Evolutionary conservation across 2,113 vertebrate species (phyloP), one percentile per base, ranked within the genome.

Genomic region (Thalassoma bifasciatum): DNA sequence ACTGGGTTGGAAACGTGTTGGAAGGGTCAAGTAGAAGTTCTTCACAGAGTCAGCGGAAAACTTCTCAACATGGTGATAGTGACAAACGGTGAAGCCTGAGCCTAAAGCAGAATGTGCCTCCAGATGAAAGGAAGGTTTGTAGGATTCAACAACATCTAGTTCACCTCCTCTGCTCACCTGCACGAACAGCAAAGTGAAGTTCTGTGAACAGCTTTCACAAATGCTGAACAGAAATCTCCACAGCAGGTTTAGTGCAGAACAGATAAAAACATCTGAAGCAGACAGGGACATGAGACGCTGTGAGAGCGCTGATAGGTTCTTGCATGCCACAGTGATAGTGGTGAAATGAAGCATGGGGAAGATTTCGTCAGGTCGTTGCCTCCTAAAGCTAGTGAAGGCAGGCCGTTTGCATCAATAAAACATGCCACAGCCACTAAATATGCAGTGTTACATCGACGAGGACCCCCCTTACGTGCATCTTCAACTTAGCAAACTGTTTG

Each of bases 21-120:
- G 88, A 92, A 88, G 87, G 94, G 92, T 93, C 90, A 95, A 79
- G 81, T 4, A 93, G 78, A 94, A 95, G 92, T 94, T 95, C 59
- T 85, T 36, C 69, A 84, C 9, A 6, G 72, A 88, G 86, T 90
- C 88, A 91, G 91, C 84, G 92, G 56, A 90, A 84, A 94, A 92
- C 89, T 90, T 91, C 85, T 66, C 51, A 74, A 77, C 54, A 63
- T 62, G 68, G 8, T 16, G 22, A 63, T 38, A 47, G 67, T 64
- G 74, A 70, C 36, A 24, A 34, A 24, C 30, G 40, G 58, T 51
- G 34, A 52, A 79, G 71, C 8, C 26, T 2, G 26, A 40, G 36
- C 44, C 53, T 26, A 60, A 56, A 51, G 62, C 37, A 71, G 24
- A 65, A 44, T 21, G 34, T 51, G 44, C 61, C 44, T 24, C 36